Evolutionary conservation across 2,797 vertebrate genomes (phyloP).

Genomic region (Pseudochirops corinnae): DNA sequence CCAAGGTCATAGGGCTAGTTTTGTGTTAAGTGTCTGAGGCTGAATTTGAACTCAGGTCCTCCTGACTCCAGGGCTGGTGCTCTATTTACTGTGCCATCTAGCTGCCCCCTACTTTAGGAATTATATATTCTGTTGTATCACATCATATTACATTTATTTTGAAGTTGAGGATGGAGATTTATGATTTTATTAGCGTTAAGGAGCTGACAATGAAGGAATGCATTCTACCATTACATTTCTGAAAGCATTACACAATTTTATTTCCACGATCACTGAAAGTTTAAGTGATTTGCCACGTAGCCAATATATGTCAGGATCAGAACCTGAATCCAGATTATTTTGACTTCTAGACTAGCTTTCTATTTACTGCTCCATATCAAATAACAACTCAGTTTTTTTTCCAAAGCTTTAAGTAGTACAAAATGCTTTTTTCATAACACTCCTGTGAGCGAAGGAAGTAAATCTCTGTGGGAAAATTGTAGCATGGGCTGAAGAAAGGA

Average conservation of each 20-base stretch:
- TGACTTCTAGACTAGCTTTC: background rate
- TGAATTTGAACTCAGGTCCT: too few species aligned
- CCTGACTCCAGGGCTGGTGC: too few species aligned
- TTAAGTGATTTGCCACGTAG: background rate
- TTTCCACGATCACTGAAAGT: background rate
- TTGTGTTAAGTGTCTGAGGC: too few species aligned
- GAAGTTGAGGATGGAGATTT: background rate
- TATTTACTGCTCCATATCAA: background rate
- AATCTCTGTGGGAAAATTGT: background rate
- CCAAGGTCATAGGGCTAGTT: too few species aligned
- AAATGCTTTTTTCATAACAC: background rate
- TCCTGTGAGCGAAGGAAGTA: background rate
- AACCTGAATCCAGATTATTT: background rate
- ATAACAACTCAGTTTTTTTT: background rate
- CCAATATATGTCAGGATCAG: background rate
- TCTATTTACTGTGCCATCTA: too few species aligned
- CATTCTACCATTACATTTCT: background rate
- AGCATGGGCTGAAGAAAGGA: background rate
- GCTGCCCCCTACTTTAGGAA: background rate
- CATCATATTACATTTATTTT: background rate
- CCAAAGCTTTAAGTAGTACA: background rate
- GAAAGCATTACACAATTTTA: background rate
- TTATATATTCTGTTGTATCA: background rate
- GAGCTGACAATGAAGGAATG: background rate
- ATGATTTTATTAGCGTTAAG: background rate